phyloP scores from a whole-genome alignment of 2,113 vertebrate genomes.

The Onychostruthus taczanowskii region DNA sequence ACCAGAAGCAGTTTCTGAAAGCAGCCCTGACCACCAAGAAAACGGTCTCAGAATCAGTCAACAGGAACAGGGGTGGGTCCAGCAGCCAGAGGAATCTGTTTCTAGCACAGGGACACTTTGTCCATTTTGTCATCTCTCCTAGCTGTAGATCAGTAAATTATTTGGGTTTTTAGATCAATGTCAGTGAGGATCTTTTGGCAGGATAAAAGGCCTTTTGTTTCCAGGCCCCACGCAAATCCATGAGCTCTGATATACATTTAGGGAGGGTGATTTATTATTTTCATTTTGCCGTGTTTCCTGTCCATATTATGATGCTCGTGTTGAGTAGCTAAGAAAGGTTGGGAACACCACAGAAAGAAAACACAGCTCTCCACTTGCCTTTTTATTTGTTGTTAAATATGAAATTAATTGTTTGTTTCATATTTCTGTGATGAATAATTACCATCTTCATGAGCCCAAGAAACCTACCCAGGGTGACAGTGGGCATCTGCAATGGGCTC shows the following conservation, averaged over 20 bases:
- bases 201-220: background rate
- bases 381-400: background rate
- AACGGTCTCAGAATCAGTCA: background rate
- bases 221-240: background rate
- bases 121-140: background rate
- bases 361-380: background rate
- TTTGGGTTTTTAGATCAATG: background rate
- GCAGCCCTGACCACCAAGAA: background rate
- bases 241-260: background rate
- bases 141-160: background rate
- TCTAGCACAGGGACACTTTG: background rate
- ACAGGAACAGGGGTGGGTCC: background rate
- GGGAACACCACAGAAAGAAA: background rate
- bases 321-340: background rate
- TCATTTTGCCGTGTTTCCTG: background rate
- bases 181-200: background rate
- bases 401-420: background rate
- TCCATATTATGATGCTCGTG: background rate
- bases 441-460: background rate
- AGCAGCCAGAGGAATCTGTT: background rate
- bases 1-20: background rate
- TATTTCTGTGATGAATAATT: background rate
- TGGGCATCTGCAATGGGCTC: background rate
- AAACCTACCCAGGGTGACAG: background rate
- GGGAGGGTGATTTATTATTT: background rate